Percentiles rank a stretch among this genome's conserved stretches.
Conservation (phyloP, 2,797 vertebrate genomes). For the Dermochelys coriacea region DNA sequence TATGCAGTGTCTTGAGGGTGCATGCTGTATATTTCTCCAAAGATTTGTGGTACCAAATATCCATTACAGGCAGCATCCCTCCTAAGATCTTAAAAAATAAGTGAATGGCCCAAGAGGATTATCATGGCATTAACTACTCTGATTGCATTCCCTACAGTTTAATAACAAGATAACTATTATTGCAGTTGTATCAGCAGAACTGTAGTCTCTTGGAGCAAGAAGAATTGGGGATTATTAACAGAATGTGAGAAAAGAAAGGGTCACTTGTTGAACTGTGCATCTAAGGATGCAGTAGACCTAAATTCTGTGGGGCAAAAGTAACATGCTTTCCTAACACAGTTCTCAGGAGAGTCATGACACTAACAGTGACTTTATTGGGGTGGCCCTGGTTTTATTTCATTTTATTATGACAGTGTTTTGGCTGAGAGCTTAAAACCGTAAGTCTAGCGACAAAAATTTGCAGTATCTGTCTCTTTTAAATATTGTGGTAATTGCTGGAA, state of each 20-base stretch:
- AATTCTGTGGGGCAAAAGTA: constrained; percentile 18
- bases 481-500: not conserved
- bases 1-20: constrained; percentile 6
- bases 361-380: not conserved
- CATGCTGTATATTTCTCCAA: not conserved
- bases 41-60: constrained; percentile 42
- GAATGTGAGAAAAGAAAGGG: constrained; percentile 58
- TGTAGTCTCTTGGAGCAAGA: constrained; percentile 39
- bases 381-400: constrained; percentile 34
- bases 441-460: not conserved
- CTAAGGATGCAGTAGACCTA: constrained; percentile 25
- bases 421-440: not conserved
- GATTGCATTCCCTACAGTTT: constrained; percentile 69
- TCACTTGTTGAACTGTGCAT: constrained; percentile 36
- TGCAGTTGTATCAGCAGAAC: constrained; percentile 55
- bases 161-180: constrained; percentile 59
- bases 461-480: not conserved
- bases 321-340: constrained; percentile 43
- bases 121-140: constrained; percentile 67
- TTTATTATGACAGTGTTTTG: not conserved
- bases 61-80: not conserved
- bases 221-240: constrained; percentile 63
- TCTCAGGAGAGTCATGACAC: not conserved
- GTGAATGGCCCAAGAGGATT: constrained; percentile 39
- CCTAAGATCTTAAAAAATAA: constrained; percentile 55